Base-by-base conservation (phyloP, 1,140 invertebrate genomes). In the Archivesica marissinica region DNA sequence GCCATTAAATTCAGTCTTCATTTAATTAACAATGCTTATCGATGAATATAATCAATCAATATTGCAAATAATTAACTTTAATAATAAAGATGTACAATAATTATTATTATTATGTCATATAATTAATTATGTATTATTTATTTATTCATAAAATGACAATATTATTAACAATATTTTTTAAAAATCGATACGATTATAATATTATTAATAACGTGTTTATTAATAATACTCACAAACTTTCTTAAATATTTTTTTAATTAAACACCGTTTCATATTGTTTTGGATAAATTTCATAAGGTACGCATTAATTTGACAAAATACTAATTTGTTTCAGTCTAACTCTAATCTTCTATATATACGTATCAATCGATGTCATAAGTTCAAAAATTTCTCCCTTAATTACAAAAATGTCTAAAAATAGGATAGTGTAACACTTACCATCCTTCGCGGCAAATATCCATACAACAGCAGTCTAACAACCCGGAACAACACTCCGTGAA, bases 351-450 rank as follows among this genome's bases (percentile, higher is more conserved):
- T 35, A 25, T 64, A 35, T 64, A 64, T 64, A 64, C 15, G 59
- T 35, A 64, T 64, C 59, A 64, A 64, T 64, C 9, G 59, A 64
- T 64, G 59, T 64, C 59, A 64, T 6, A 35, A 64, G 59, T 64
- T 35, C 59, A 64, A 33, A 33, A 35, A 64, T 13, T 35, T 35
- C 59, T 64, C 59, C 59, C 59, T 15, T 52, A 35, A 64, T 64
- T 64, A 64, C 59, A 64, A 64, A 64, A 64, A 64, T 64, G 13
- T 64, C 59, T 64, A 64, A 64, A 64, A 64, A 64, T 64, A 64
- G 59, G 3, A 64, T 35, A 35, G 20, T 7, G 30, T 64, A 35
- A 64, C 28, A 64, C 59, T 35, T 64, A 64, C 59, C 59, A 35
- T 35, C 59, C 30, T 64, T n/a, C 13, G 15, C 1, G 28, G n/a